phyloP scores from a whole-genome alignment of 2,113 vertebrate species.

The Nicator chloris region DNA sequence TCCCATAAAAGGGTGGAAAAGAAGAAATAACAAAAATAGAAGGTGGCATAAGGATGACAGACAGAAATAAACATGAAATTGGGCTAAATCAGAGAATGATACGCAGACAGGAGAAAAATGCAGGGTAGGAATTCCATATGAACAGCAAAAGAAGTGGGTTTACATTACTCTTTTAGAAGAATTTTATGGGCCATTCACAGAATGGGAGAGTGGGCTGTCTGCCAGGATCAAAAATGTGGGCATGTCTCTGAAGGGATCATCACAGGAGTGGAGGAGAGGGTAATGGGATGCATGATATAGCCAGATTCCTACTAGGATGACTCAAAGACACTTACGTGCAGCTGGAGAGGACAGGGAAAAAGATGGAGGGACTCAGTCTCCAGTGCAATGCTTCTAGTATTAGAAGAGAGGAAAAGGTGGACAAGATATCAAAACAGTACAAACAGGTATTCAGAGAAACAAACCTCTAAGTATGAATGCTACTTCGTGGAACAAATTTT shows the following conservation, averaged over 20 bases:
- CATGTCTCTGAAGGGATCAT: not conserved
- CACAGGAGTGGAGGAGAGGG: not conserved
- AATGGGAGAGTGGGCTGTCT: not conserved
- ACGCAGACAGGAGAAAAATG: not conserved
- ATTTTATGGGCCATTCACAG: not conserved
- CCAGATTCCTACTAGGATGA: not conserved
- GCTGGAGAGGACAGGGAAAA: not conserved
- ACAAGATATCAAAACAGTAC: not conserved
- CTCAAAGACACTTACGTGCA: not conserved
- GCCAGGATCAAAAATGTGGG: not conserved
- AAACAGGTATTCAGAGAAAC: not conserved
- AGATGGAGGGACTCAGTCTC: not conserved
- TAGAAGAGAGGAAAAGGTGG: not conserved
- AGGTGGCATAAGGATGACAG: not conserved
- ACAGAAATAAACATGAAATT: not conserved
- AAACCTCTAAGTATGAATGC: not conserved
- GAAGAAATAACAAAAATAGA: not conserved
- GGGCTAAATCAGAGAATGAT: not conserved
- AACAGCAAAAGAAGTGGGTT: not conserved
- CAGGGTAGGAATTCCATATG: not conserved
- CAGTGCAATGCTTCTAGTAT: not conserved
- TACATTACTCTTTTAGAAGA: not conserved
- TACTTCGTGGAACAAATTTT: not conserved
- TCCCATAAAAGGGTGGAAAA: not conserved
- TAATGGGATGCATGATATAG: not conserved